Evolutionary conservation across 2,113 vertebrate species (phyloP).

Genomic region (Sylvietta virens): DNA sequence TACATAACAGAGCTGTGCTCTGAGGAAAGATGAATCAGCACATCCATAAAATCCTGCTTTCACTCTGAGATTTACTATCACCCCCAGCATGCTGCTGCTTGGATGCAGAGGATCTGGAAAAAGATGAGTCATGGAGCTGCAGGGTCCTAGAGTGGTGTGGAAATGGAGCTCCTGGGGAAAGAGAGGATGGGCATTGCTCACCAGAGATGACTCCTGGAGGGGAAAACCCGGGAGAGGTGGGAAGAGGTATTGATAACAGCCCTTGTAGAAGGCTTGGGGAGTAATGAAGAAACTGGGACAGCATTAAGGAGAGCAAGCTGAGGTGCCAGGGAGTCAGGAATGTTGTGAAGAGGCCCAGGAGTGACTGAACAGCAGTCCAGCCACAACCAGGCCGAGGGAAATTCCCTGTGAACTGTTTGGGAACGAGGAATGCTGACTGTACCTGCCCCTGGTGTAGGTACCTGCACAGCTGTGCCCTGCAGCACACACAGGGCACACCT

Average conservation of each 20-base stretch:
- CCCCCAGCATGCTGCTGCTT: not conserved
- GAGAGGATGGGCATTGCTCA: not conserved
- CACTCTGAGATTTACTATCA: not conserved
- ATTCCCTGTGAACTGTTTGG: not conserved
- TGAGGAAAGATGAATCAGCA: slow-evolving; percentile 18
- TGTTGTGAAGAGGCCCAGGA: not conserved
- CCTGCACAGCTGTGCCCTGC: not conserved
- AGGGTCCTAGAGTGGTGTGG: not conserved
- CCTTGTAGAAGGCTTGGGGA: not conserved
- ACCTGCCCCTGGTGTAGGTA: not conserved
- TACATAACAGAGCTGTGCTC: not conserved
- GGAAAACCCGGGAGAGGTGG: not conserved
- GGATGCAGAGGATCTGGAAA: not conserved
- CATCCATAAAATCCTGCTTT: not conserved
- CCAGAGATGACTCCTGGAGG: not conserved
- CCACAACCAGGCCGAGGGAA: not conserved
- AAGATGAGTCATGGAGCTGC: slow-evolving; percentile 12
- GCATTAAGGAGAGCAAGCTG: fast-evolving
- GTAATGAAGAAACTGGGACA: not conserved
- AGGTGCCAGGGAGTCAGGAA: not conserved
- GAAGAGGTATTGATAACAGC: not conserved
- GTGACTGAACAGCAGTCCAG: not conserved
- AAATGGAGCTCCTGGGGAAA: not conserved
- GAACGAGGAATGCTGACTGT: not conserved
- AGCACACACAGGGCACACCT: not conserved